Percentiles rank a stretch among this genome's conserved stretches.
Conservation (phyloP, 2,113 vertebrate genomes). For the Proterorhinus semilunaris region DNA sequence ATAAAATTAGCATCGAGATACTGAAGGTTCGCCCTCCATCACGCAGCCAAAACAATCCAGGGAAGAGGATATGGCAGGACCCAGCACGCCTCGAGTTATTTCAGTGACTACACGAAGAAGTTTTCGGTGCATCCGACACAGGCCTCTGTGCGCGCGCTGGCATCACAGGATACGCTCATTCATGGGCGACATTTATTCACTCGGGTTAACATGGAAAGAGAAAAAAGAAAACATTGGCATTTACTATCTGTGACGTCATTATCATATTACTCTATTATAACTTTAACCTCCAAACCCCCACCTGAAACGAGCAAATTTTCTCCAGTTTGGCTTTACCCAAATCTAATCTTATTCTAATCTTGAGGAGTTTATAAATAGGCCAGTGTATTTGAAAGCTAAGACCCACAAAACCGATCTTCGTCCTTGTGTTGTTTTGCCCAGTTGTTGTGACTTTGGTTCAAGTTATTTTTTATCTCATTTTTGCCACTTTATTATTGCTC, state of each 20-base stretch:
- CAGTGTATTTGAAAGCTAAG: too few relatives aligned
- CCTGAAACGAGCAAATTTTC: too few relatives aligned
- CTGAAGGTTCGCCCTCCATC: constrained; percentile 70
- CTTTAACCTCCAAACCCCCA: too few relatives aligned
- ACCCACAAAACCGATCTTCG: too few relatives aligned
- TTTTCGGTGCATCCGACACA: constrained; percentile 22
- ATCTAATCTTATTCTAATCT: too few relatives aligned
- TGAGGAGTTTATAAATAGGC: too few relatives aligned
- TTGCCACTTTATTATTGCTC: too few relatives aligned
- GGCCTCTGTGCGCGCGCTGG: constrained; percentile 11
- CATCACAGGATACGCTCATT: background rate
- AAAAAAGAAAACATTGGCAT: background rate
- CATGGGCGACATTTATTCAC: background rate
- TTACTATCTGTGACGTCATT: background rate
- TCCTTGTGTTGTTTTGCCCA: too few relatives aligned
- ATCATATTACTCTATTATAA: background rate
- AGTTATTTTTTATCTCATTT: too few relatives aligned
- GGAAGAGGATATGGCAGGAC: constrained; percentile 78
- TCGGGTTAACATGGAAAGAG: background rate
- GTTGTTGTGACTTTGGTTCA: too few relatives aligned
- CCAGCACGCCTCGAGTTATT: constrained; percentile 70
- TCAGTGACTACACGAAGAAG: constrained; percentile 69
- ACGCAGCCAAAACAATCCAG: constrained; percentile 81
- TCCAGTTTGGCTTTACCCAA: too few relatives aligned
- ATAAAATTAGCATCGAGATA: constrained; percentile 80